These are phyloP conservation scores for Scaptodrosophila lebanonensis DNA, from an alignment of 1,140 invertebrate species.

Conservation along the genomic window DNA sequence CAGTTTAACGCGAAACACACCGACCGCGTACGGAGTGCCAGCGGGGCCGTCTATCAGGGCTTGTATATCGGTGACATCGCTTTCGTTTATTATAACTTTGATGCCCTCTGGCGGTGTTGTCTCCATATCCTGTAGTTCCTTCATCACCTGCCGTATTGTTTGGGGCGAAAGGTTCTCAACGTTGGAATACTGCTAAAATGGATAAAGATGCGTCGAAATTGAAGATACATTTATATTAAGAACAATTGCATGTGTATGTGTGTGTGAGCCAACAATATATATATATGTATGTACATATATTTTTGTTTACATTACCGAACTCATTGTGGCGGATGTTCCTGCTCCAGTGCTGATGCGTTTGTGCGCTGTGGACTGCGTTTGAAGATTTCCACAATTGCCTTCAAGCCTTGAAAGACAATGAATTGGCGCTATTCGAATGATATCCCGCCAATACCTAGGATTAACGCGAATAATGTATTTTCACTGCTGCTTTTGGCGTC, in stretches of 20 bases:
- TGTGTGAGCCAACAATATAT: too few species aligned
- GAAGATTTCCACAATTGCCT: constrained; percentile 40
- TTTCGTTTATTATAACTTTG: constrained; percentile 90
- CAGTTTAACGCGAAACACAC: constrained; percentile 92
- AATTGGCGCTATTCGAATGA: too few species aligned
- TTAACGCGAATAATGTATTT: too few species aligned
- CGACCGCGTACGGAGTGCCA: constrained; percentile 90
- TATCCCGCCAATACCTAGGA: too few species aligned
- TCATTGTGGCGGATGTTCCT: constrained; percentile 40
- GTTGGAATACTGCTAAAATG: constrained; percentile 84
- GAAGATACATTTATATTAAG: too few species aligned
- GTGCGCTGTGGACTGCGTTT: constrained; percentile 30
- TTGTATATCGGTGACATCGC: constrained; percentile 95
- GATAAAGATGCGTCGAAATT: too few species aligned
- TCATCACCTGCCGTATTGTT: constrained; percentile 89
- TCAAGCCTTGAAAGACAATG: constrained; percentile 14
- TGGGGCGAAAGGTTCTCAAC: constrained; percentile 96
- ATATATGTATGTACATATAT: too few species aligned
- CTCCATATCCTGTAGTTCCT: constrained; percentile 88
- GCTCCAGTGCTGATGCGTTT: constrained; percentile 18
- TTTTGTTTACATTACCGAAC: constrained; percentile 64
- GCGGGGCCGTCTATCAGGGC: constrained; percentile 93
- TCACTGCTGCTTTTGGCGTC: too few species aligned
- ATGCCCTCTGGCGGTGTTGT: constrained; percentile 92
- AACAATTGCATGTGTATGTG: too few species aligned